Evolutionary conservation across 2,113 vertebrate species (phyloP).

Genomic region (Artemisiospiza belli): DNA sequence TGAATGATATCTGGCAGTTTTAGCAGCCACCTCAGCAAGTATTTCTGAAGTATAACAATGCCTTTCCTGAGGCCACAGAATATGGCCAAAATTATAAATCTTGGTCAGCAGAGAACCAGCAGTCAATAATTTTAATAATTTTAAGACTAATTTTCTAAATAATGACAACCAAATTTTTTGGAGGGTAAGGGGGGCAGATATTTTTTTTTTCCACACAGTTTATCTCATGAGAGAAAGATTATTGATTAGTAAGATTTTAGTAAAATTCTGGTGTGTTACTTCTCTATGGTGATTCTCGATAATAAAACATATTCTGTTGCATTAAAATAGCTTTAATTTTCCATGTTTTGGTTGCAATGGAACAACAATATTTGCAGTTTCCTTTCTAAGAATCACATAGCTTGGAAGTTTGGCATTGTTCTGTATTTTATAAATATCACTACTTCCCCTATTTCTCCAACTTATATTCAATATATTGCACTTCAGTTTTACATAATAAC

Average conservation of each 20-base stretch:
- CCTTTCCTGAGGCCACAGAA: conserved; percentile 16
- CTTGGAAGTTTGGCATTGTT: not conserved
- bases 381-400: not conserved
- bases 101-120: not conserved
- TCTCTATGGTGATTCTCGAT: not conserved
- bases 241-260: not conserved
- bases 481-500: not conserved
- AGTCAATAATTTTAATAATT: not conserved
- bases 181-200: too few relatives aligned
- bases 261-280: not conserved
- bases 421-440: not conserved
- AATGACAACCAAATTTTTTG: not conserved
- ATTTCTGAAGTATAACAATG: conserved; percentile 75
- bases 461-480: not conserved
- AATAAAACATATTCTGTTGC: not conserved
- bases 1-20: not conserved
- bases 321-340: not conserved
- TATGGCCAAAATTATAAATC: not conserved
- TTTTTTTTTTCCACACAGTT: not conserved
- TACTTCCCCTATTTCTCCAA: not conserved
- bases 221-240: not conserved
- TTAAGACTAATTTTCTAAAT: not conserved
- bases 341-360: not conserved
- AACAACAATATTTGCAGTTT: not conserved
- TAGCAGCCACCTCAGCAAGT: conserved; percentile 61